Conservation (phyloP, 2,797 vertebrate species). For the Euthynnus affinis region DNA sequence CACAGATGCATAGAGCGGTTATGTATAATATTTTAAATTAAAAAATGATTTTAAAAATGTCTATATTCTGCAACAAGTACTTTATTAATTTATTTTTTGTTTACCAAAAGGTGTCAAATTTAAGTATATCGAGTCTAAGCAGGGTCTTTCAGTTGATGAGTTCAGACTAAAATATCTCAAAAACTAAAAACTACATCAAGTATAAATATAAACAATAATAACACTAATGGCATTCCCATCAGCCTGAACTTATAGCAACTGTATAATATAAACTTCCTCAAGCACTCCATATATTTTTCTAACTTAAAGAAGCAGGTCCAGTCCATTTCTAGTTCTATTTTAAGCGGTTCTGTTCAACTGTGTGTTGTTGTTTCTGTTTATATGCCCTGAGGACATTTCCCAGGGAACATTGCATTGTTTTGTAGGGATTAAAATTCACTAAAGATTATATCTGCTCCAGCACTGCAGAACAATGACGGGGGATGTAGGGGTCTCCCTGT, state of each 20-base stretch:
- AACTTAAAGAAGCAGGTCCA: slow-evolving; percentile 14
- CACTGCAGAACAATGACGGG: slow-evolving; percentile 77
- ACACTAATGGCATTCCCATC: too few species aligned
- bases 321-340: slow-evolving; percentile 1
- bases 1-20: too few species aligned
- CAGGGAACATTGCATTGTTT: slow-evolving; percentile 78
- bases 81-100: too few species aligned
- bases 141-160: neutral
- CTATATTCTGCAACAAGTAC: too few species aligned
- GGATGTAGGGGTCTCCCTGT: slow-evolving; percentile 67
- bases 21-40: too few species aligned
- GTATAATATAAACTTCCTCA: slow-evolving; percentile 13
- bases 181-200: too few species aligned
- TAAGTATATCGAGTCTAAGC: too few species aligned
- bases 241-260: neutral
- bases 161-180: slow-evolving; percentile 26
- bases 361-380: slow-evolving; percentile 65
- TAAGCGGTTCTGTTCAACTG: slow-evolving; percentile 22
- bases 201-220: too few species aligned
- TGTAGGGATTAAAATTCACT: slow-evolving; percentile 82
- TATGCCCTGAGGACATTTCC: slow-evolving; percentile 68
- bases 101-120: too few species aligned
- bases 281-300: slow-evolving; percentile 7
- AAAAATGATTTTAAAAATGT: too few species aligned
- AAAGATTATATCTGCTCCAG: slow-evolving; percentile 84